Base-by-base conservation (phyloP, 2,888 invertebrate species). In the Lithosia quadra region DNA sequence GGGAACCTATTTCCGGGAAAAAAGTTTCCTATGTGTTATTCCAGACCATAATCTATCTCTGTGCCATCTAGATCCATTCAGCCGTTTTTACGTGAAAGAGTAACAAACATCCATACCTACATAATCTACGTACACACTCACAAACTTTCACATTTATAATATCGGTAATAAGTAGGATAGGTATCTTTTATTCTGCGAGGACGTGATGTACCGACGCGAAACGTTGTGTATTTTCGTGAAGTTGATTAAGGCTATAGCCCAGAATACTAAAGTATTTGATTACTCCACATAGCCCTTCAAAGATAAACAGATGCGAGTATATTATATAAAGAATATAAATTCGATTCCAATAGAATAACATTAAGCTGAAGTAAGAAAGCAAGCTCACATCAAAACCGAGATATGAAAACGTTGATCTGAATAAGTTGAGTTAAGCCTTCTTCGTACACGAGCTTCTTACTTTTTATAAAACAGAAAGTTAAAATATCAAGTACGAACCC, bases 391-490 rank as follows among this genome's bases (percentile, higher is more conserved):
- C 28, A n/a, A 39, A 33, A 67, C 1, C 0, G n/a, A 28, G 33
- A n/a, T 33, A n/a, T 18, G 8, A 15, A 67, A 55, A 49, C 22
- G 43, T 34, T 24, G 21, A 43, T 24, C 28, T 57, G 21, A 62
- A 58, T 34, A 67, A 57, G 22, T 63, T 33, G 22, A 21, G 18
- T 57, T 55, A 58, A 63, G 57, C 57, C 28, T 56, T 28, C 39
- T 66, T 43, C 18, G 24, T 56, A 61, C 55, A 65, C n/a, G 13
- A 66, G 60, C 22, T 18, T 56, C 39, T 55, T 33, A 62, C 56
- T 28, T 62, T 55, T 67, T 62, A 55, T 22, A 63, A 55, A 55
- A 55, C 18, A 58, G 58, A 55, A 60, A 61, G 39, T 66, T 61
- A 18, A 43, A 36, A 22, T 49, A 63, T 58, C 43, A 60, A 36